Percentiles rank a stretch among this genome's conserved stretches.
These are phyloP conservation scores for Phortica okadai DNA, from an alignment of 2,888 invertebrate species.

Conservation along the genomic window DNA sequence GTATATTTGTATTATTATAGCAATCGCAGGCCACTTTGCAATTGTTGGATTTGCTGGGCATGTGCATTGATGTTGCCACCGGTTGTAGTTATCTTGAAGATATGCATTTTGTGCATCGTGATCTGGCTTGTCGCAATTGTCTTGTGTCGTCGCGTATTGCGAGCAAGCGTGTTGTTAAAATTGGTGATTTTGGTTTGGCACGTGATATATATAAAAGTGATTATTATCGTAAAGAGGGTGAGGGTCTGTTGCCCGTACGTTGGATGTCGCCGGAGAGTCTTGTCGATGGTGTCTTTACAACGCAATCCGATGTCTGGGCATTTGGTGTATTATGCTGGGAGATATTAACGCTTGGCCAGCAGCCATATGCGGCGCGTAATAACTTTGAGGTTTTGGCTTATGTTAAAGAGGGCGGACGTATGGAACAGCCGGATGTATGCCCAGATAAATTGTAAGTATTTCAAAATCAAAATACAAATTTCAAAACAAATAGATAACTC, in stretches of 20 bases:
- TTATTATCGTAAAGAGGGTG: slow-evolving; percentile 96
- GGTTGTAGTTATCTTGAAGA: slow-evolving; percentile 98
- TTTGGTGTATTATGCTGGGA: slow-evolving; percentile 97
- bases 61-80: slow-evolving; percentile 96
- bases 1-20: slow-evolving; percentile 70
- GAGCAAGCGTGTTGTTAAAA: slow-evolving; percentile 81
- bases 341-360: slow-evolving; percentile 95
- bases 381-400: slow-evolving; percentile 95
- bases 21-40: slow-evolving; percentile 82
- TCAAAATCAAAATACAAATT: not conserved
- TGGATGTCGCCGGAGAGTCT: slow-evolving; percentile 99
- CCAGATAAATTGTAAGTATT: slow-evolving; percentile 85
- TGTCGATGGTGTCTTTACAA: slow-evolving; percentile 96
- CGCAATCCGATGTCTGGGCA: slow-evolving; percentile 98
- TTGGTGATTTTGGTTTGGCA: slow-evolving; percentile 97
- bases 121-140: slow-evolving; percentile 97
- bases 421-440: slow-evolving; percentile 90
- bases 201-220: slow-evolving; percentile 98
- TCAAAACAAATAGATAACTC: not conserved
- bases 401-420: slow-evolving; percentile 90
- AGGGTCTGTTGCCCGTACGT: slow-evolving; percentile 92
- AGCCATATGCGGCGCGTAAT: slow-evolving; percentile 95
- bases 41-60: slow-evolving; percentile 89
- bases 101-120: slow-evolving; percentile 97
- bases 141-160: slow-evolving; percentile 85